Evolutionary conservation across 2,888 invertebrate genomes (phyloP).

Genomic region (Digitonthophagus gazella): DNA sequence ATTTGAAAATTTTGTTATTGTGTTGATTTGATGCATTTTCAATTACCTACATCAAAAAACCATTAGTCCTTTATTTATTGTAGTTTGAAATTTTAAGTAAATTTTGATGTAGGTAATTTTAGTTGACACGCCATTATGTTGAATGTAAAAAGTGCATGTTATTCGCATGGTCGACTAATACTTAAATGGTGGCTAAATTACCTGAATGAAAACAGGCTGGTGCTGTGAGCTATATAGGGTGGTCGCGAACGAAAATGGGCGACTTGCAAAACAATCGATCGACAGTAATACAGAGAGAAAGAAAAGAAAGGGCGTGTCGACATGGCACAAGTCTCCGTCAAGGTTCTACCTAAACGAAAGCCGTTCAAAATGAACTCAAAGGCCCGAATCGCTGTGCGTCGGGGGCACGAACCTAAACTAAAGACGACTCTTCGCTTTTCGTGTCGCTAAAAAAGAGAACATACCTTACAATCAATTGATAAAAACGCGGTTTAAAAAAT

Average conservation of each 20-base stretch:
- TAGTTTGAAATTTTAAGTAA: too few species aligned
- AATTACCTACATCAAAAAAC: not conserved
- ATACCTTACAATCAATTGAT: not conserved
- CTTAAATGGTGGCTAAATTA: not conserved
- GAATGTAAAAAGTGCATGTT: not conserved
- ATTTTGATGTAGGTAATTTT: not conserved
- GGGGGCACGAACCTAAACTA: constrained; percentile 26
- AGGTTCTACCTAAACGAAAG: constrained; percentile 12
- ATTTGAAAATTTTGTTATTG: not conserved
- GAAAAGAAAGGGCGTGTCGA: not conserved
- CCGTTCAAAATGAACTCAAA: constrained; percentile 3
- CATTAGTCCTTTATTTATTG: too few species aligned
- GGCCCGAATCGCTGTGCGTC: constrained; percentile 5
- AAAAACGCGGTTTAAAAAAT: constrained; percentile 7
- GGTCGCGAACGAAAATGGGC: constrained; percentile 4
- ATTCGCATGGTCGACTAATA: not conserved
- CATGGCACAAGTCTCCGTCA: constrained; percentile 5
- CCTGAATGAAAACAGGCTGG: not conserved
- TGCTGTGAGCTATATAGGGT: constrained; percentile 2
- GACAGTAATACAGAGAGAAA: not conserved
- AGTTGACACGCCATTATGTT: not conserved
- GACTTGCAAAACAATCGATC: not conserved
- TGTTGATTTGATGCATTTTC: not conserved
- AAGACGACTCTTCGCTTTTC: constrained; percentile 27
- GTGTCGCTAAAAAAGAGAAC: constrained; percentile 26